A percentile compares a stretch with the other conserved stretches of the same genome.
Conservation (phyloP, 2,888 invertebrate genomes). For the Acleris laterana region DNA sequence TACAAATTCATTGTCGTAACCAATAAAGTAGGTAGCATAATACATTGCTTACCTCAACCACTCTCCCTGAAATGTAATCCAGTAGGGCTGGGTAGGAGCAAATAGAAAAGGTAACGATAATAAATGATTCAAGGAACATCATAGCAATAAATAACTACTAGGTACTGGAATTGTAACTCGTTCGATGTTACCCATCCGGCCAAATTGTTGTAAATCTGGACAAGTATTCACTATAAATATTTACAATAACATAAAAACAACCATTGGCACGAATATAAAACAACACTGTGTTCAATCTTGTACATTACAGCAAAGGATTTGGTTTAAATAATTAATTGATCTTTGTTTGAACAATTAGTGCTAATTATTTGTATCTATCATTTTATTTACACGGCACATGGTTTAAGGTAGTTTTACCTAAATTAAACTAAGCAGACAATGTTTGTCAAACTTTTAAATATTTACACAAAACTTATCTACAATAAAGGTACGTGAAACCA, state of each 20-base stretch:
- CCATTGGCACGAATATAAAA: constrained; percentile 73
- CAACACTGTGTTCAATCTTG: constrained; percentile 63
- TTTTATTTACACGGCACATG: constrained; percentile 79
- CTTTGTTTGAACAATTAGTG: constrained; percentile 50
- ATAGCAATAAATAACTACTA: constrained; percentile 8
- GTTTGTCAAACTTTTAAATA: constrained; percentile 65
- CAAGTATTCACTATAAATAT: constrained; percentile 30
- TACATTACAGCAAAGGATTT: constrained; percentile 80
- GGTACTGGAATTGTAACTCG: neutral
- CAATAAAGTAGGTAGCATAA: constrained; percentile 33
- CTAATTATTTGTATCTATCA: constrained; percentile 66
- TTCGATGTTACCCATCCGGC: constrained; percentile 11
- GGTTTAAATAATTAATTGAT: constrained; percentile 60
- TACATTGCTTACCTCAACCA: constrained; percentile 16
- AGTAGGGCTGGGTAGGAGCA: constrained; percentile 1
- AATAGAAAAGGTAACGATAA: constrained; percentile 24
- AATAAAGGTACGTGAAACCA: constrained; percentile 69
- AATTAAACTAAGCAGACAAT: constrained; percentile 62
- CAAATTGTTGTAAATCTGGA: constrained; percentile 12
- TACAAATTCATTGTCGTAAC: constrained; percentile 24
- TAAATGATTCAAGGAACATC: constrained; percentile 19
- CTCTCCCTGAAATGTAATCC: constrained; percentile 12
- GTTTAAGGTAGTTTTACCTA: constrained; percentile 60
- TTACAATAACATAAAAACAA: constrained; percentile 42
- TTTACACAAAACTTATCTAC: constrained; percentile 72